Evolutionary conservation across 2,797 vertebrate genomes (phyloP), one percentile per base, ranked within the genome.

Genomic region (Eulemur mongoz): DNA sequence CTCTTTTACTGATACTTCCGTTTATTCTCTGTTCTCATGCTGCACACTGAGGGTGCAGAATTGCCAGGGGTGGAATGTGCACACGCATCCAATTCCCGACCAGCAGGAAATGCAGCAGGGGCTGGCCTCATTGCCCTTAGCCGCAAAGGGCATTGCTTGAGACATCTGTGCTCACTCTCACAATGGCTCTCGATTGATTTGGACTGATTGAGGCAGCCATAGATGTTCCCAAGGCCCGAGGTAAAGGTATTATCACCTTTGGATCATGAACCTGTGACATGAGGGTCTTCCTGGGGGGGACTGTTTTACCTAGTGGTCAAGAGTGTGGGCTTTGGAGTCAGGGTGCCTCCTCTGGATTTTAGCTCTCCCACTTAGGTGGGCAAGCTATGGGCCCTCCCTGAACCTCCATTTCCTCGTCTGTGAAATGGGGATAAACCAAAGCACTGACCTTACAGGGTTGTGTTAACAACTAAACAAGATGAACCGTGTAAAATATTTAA

Each of bases 121-220:
- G 1, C 27, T 50, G 73, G 8, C n/a, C n/a, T 52, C 20, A 12
- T 27, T 18, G 40, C 35, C 40, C 54, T 80, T 22, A 11, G 13
- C 35, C 17, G 12, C 18, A 0, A 14, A 6, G 0, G 52, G 1
- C 3, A 3, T 4, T 0, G 0, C 52, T 38, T 23, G 73, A 67
- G 43, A 22, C 23, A 2, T 9, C 11, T 63, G 89, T 18, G 4
- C 45, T 85, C 5, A 2, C 25, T 63, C 32, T 75, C 18, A 2
- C 7, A n/a, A 45, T 32, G 52, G 52, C 0, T 0, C 67, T 52
- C 14, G 27, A 15, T 54, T 32, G 65, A 43, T 20, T 12, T 50
- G 25, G 57, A 27, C 59, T 80, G 78, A 54, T 6, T 5, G 23
- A 70, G 32, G 61, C 35, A 86, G 54, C 20, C 48, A 6, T 11